phyloP scores from a whole-genome alignment of 2,113 vertebrate species.

The Mobula birostris region DNA sequence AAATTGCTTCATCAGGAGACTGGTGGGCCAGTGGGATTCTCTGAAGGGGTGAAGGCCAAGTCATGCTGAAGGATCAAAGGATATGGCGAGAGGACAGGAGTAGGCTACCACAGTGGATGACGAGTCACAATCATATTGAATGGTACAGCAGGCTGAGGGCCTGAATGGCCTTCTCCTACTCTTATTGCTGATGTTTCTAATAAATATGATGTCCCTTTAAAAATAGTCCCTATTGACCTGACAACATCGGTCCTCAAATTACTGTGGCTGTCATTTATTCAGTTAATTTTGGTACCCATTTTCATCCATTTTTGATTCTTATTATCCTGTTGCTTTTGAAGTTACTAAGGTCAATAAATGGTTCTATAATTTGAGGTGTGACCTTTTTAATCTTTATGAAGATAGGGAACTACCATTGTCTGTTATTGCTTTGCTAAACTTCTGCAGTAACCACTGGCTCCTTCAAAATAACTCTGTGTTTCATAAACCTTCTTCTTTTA shows the following conservation, averaged over 20 bases:
- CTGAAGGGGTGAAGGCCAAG: too few relatives aligned
- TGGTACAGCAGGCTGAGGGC: too few relatives aligned
- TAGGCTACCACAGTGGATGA: too few relatives aligned
- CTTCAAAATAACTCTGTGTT: conserved; percentile 17
- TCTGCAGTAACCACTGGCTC: not conserved
- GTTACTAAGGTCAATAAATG: not conserved
- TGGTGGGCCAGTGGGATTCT: too few relatives aligned
- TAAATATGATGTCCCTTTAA: not conserved
- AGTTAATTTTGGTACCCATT: not conserved
- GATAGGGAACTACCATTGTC: not conserved
- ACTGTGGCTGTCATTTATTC: not conserved
- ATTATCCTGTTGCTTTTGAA: not conserved
- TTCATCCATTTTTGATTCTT: not conserved
- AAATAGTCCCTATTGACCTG: not conserved
- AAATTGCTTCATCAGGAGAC: too few relatives aligned
- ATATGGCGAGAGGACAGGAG: too few relatives aligned
- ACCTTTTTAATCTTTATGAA: conserved; percentile 4
- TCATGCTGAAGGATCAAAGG: too few relatives aligned
- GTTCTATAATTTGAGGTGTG: not conserved
- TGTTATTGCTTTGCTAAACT: not conserved
- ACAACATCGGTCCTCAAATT: not conserved
- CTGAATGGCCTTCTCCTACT: too few relatives aligned
- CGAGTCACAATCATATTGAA: too few relatives aligned
- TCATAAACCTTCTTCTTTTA: conserved; percentile 25
- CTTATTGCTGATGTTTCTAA: too few relatives aligned